Evolutionary conservation across 1,140 invertebrate species (phyloP), one percentile per base, ranked within the genome.

Genomic region (Portunus trituberculatus): DNA sequence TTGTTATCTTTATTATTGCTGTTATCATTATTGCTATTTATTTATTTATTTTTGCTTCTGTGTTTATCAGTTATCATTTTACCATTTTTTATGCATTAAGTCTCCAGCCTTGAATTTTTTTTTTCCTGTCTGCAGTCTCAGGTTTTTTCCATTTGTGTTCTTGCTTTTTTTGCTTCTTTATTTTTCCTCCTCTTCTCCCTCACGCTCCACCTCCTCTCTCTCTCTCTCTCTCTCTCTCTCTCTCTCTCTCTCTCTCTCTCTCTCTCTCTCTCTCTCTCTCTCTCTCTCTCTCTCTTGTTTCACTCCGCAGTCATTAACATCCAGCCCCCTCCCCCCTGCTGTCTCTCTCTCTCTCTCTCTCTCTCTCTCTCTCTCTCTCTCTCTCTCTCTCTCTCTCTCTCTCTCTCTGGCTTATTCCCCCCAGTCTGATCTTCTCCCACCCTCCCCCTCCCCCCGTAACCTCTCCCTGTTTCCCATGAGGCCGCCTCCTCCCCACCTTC

Each of bases 241-340:
- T 76, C 67, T 76, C 67, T 76, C 67, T 76, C 67, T 76, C 67
- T 76, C 67, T 76, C 67, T 76, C 67, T 76, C 67, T 76, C 67
- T 76, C 67, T n/a, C 67, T n/a, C 25, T n/a, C 67, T n/a, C 67
- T n/a, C 67, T 76, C 25, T 76, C 25, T n/a, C 6, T 2, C 67
- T 76, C 8, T 8, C 67, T 20, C 67, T 8, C 67, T 25, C 25
- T 0, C 20, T n/a, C 6, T 25, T 76, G 67, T n/a, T n/a, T 76
- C 67, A 25, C 67, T n/a, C 16, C 20, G 67, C 67, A 76, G 67
- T 76, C 67, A 76, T 76, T 76, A 76, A 76, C 67, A 76, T 76
- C 67, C 1, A 76, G 20, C n/a, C 20, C 6, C 20, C n/a, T 20
- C n/a, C 20, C 20, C 59, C 59, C 20, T 20, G 3, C 20, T 76